A percentile compares a stretch with the other conserved stretches of the same genome.
Conservation (phyloP, 2,888 invertebrate species). For the Caradrina clavipalpis region DNA sequence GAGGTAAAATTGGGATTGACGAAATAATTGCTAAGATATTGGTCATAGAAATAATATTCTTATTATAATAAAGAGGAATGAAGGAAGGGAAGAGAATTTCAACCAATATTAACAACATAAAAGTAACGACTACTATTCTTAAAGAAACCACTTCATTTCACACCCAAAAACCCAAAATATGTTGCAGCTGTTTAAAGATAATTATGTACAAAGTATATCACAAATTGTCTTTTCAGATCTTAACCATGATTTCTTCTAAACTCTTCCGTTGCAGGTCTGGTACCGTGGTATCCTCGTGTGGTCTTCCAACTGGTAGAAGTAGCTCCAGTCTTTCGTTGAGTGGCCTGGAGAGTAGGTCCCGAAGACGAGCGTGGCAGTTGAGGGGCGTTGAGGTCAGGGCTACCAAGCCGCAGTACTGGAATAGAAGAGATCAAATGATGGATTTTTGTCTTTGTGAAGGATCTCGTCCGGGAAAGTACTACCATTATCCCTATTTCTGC, state of each 20-base stretch:
- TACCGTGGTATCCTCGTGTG: constrained; percentile 94
- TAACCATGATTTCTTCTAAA: constrained; percentile 94
- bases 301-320: constrained; percentile 96
- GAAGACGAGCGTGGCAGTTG: constrained; percentile 96
- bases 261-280: constrained; percentile 94
- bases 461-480: too few species aligned
- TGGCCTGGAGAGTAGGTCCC: constrained; percentile 94
- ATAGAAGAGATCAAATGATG: constrained; percentile 27
- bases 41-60: not conserved
- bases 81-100: too few species aligned
- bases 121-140: too few species aligned
- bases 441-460: too few species aligned
- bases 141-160: not conserved
- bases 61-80: not conserved
- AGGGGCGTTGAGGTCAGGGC: constrained; percentile 97
- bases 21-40: constrained; percentile 5
- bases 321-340: constrained; percentile 95
- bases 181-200: constrained; percentile 2
- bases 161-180: constrained; percentile 4
- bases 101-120: too few species aligned
- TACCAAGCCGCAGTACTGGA: constrained; percentile 95
- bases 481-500: too few species aligned
- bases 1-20: constrained; percentile 26
- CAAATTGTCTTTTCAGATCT: constrained; percentile 76
- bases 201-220: constrained; percentile 36